phyloP scores from a whole-genome alignment of 1,140 invertebrate genomes.

The Harpegnathos saltator region DNA sequence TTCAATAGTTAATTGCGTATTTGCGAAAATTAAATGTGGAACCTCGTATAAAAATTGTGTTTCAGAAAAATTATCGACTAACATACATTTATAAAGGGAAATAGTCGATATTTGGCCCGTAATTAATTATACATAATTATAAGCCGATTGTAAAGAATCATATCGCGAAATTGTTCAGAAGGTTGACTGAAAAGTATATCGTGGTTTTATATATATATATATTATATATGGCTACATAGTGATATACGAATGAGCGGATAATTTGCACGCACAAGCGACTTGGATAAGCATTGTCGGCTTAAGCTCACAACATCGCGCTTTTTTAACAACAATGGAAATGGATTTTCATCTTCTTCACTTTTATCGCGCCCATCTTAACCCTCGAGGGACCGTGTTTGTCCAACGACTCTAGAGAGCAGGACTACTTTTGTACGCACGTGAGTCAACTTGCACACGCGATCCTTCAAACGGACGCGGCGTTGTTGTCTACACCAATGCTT shows the following conservation, averaged over 20 bases:
- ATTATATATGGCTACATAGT: no score
- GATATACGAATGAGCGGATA: not conserved
- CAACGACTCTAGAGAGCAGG: not conserved
- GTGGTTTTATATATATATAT: not conserved
- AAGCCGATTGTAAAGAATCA: no score
- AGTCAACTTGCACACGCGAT: not conserved
- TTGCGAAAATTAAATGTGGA: no score
- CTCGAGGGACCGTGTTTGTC: not conserved
- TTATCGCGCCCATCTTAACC: conserved; percentile 10
- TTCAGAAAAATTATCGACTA: no score
- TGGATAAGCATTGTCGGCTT: not conserved
- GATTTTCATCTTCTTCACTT: conserved; percentile 34
- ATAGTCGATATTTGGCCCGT: no score
- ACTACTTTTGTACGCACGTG: not conserved
- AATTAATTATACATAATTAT: no score
- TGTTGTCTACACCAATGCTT: not conserved
- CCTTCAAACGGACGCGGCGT: not conserved
- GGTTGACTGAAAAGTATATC: not conserved
- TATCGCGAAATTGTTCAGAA: no score
- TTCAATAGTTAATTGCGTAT: no score
- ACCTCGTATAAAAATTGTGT: no score
- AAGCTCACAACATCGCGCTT: not conserved
- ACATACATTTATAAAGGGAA: no score
- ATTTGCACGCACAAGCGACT: not conserved
- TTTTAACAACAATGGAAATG: conserved; percentile 15